Evolutionary conservation across 2,888 invertebrate genomes (phyloP), one percentile per base, ranked within the genome.

Genomic region (Notodonta dromedarius): DNA sequence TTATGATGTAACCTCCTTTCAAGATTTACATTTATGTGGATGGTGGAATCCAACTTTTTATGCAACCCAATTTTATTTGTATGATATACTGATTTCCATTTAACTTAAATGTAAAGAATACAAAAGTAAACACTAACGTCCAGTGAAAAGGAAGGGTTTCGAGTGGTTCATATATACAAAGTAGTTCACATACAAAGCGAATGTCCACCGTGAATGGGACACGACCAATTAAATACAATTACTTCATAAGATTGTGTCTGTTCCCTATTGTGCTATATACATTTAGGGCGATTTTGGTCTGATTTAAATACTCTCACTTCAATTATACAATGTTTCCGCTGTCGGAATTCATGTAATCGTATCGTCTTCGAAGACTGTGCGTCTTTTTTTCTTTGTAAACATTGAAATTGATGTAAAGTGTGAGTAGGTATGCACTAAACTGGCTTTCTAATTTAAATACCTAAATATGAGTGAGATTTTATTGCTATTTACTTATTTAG

Each of bases 171-270:
- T 67, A 61, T 24, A 24, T 24, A 2, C 24, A 24, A 24, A 39
- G 35, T 44, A 61, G 57, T 58, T 63, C 42, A 48, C 64, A 61
- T 60, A 61, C 66, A 70, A 70, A 74, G 64, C 61, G 70, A 74
- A 78, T 70, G 73, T 75, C 74, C 57, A 61, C 60, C 56, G 62
- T 79, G 77, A 83, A 84, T 78, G 76, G 78, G 80, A 81, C 81
- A 80, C 74, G 71, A 77, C 71, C 84, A 87, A 87, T 88, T 87
- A 87, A 83, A 85, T 78, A 67, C 78, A 80, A 85, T 86, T 85
- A 85, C 74, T 72, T 63, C 59, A 71, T 73, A 74, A 70, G 71
- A 82, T 82, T 79, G 81, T 76, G 70, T 79, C 74, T 78, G 73
- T 70, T 70, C 56, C 69, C 79, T 69, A 81, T 85, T 86, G 83